phyloP scores from a whole-genome alignment of 2,888 invertebrate species.

The Ochropleura plecta region DNA sequence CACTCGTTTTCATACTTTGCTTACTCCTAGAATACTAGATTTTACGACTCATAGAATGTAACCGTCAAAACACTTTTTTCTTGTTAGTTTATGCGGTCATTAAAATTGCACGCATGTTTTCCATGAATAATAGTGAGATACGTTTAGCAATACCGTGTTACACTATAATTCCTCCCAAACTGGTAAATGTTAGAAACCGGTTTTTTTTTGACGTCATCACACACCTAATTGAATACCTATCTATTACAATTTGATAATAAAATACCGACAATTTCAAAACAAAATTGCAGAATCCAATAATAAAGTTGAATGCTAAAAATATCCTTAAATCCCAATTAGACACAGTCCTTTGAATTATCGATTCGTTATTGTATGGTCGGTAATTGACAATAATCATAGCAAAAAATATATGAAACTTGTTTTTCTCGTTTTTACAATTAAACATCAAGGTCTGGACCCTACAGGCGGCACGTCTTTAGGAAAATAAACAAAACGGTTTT shows the following conservation, averaged over 20 bases:
- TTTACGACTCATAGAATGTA: neutral
- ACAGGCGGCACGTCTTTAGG: slow-evolving; percentile 46
- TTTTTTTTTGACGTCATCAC: neutral
- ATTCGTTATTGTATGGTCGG: slow-evolving; percentile 64
- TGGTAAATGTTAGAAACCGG: neutral
- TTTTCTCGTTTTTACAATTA: slow-evolving; percentile 57
- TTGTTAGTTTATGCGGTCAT: neutral
- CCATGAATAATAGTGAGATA: neutral
- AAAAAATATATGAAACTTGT: slow-evolving; percentile 56
- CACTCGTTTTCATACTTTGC: neutral
- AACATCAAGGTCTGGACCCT: slow-evolving; percentile 60
- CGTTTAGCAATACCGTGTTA: slow-evolving; percentile 22
- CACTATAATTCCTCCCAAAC: slow-evolving; percentile 3
- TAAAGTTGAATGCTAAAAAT: slow-evolving; percentile 55
- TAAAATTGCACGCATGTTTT: neutral
- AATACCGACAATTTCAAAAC: slow-evolving; percentile 31
- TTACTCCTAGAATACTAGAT: too few species aligned
- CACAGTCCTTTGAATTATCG: slow-evolving; percentile 62
- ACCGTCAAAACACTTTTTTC: neutral
- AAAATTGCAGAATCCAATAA: slow-evolving; percentile 24
- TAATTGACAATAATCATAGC: slow-evolving; percentile 59
- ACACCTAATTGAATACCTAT: slow-evolving; percentile 1
- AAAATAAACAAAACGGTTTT: slow-evolving; percentile 56
- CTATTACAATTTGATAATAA: slow-evolving; percentile 14
- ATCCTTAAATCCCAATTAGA: slow-evolving; percentile 57